A percentile compares a stretch with the other conserved stretches of the same genome.
phyloP scores from a whole-genome alignment of 2,797 vertebrate genomes.

The Euphonia xanthogaster region DNA sequence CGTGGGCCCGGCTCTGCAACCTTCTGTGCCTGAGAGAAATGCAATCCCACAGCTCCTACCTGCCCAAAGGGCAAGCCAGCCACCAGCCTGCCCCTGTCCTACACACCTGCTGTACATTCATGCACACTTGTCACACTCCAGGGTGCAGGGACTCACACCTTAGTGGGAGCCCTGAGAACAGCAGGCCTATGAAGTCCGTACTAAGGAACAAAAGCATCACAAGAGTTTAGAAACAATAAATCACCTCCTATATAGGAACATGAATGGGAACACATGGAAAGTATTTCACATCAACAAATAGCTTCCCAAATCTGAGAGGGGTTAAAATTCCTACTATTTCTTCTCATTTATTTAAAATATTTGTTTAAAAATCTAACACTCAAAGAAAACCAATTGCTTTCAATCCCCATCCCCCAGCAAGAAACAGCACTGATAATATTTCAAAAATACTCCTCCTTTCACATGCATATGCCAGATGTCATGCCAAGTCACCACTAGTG shows the following conservation, averaged over 20 bases:
- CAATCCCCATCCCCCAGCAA: fast-evolving
- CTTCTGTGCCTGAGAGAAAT: not conserved
- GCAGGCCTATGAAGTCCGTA: fast-evolving
- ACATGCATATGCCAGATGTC: not conserved
- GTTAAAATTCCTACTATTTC: not conserved
- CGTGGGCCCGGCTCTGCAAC: not conserved
- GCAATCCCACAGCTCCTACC: not conserved
- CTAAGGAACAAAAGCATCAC: not conserved
- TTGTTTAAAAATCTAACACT: not conserved
- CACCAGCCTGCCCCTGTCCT: not conserved
- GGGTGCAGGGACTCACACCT: not conserved
- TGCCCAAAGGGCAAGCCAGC: not conserved
- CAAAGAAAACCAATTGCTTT: not conserved
- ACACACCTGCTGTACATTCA: not conserved
- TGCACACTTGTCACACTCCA: not conserved
- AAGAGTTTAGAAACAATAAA: not conserved
- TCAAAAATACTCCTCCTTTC: not conserved
- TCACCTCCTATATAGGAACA: not conserved
- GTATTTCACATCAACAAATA: not conserved
- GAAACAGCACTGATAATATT: not conserved
- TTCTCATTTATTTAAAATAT: not conserved
- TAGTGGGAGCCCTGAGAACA: not conserved
- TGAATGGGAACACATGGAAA: not conserved
- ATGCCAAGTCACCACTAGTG: not conserved
- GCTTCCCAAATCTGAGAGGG: not conserved